Conservation (phyloP, 2,113 vertebrate species). For the Halichoerus grypus region DNA sequence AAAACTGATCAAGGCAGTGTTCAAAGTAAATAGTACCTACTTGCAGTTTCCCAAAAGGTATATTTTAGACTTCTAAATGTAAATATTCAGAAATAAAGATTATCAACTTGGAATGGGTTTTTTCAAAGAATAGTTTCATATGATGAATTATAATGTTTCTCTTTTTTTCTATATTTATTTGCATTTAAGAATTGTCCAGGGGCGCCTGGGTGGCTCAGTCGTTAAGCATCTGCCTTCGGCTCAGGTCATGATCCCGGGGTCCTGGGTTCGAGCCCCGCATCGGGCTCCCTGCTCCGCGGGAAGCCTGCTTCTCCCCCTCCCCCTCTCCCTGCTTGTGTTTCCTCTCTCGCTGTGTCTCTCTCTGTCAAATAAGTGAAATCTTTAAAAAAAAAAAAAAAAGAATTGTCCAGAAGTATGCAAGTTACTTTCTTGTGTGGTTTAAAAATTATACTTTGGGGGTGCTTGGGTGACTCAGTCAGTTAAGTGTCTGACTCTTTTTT, state of each 20-base stretch:
- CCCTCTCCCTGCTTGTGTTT: too few relatives aligned
- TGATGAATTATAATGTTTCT: background rate
- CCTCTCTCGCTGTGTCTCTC: too few relatives aligned
- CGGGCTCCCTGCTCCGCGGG: too few relatives aligned
- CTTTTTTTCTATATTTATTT: constrained; percentile 12
- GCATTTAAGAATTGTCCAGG: constrained; percentile 33
- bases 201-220: too few relatives aligned
- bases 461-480: background rate
- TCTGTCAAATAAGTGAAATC: too few relatives aligned
- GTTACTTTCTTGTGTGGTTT: constrained; percentile 23
- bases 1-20: constrained; percentile 54
- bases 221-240: too few relatives aligned
- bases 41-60: constrained; percentile 36
- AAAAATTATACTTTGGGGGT: constrained; percentile 45
- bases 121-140: constrained; percentile 10
- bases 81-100: constrained; percentile 51
- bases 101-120: background rate
- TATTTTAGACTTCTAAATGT: constrained; percentile 53
- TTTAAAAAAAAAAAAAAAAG: too few relatives aligned
- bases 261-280: too few relatives aligned
- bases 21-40: background rate
- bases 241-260: too few relatives aligned
- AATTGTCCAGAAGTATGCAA: constrained; percentile 28
- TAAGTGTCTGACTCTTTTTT: background rate
- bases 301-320: too few relatives aligned